Base-by-base conservation (phyloP, 2,797 vertebrate genomes). In the Esox lucius region DNA sequence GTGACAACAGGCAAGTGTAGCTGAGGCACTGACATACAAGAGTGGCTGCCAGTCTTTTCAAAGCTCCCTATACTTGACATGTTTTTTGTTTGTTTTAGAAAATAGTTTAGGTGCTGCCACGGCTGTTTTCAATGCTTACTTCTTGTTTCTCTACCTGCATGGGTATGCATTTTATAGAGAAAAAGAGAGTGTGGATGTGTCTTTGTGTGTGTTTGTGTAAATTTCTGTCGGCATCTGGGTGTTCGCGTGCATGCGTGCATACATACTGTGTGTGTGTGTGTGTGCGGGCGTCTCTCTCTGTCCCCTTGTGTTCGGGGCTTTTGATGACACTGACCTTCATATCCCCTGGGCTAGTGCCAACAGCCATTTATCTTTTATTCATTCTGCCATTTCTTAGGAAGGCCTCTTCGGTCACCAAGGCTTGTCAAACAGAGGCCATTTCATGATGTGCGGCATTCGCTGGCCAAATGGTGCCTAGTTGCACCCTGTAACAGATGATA, bases 301-400 rank as follows among this genome's bases (percentile, higher is more conserved):
- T n/a, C 13, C 19, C 42, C 76, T 72, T 64, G 11, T 66, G 16
- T 62, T 79, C 68, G 76, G 56, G 26, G 31, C 67, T 70, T 87
- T 83, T 84, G 84, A 86, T 70, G 81, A 75, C 12, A 19, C 71
- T 90, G 89, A 92, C 91, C 92, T 91, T 93, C 90, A 88, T 89
- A 80, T 90, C 86, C 84, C 78, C 69, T 70, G 83, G 84, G 86
- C 68, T 61, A 62, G 70, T 77, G 56, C 85, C 81, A 81, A 80
- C 84, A 90, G 86, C 83, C 89, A 89, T 92, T 90, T 90, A 91
- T 92, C 83, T 92, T 93, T 91, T 91, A 93, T 92, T 93, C 90
- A 92, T 92, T 90, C 80, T 90, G 85, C 88, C 90, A 87, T 92
- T 92, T 91, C 86, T 87, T 86, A 88, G 80, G 79, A 77, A 80